Evolutionary conservation across 2,113 vertebrate species (phyloP).

Genomic region (Cyanocitta stelleri): DNA sequence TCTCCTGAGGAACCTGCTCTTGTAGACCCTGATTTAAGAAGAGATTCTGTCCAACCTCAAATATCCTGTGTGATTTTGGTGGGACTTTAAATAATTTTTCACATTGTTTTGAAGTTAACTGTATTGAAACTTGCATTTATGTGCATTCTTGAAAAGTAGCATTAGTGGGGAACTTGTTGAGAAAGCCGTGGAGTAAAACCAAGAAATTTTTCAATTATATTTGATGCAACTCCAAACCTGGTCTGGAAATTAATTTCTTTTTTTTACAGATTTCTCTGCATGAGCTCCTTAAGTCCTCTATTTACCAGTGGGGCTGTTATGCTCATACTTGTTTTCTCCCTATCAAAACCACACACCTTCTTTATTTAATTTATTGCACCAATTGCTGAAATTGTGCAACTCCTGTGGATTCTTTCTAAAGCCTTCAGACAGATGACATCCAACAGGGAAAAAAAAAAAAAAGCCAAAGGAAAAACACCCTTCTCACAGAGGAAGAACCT

Average conservation of each 20-base stretch:
- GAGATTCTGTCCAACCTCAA: not conserved
- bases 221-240: not conserved
- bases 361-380: not conserved
- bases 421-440: not conserved
- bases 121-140: not conserved
- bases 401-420: not conserved
- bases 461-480: not conserved
- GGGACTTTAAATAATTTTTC: not conserved
- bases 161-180: not conserved
- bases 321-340: not conserved
- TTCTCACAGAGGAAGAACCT: not conserved
- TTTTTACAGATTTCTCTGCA: not conserved
- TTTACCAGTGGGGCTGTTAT: not conserved
- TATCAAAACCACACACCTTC: not conserved
- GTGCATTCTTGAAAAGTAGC: not conserved
- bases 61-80: not conserved
- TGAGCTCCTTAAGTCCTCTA: not conserved
- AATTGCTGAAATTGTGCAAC: not conserved
- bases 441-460: not conserved
- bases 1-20: not conserved
- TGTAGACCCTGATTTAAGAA: not conserved
- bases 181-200: not conserved
- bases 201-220: not conserved
- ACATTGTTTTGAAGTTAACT: not conserved
- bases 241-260: not conserved